A percentile compares a stretch with the other conserved stretches of the same genome.
Conservation (phyloP, 2,797 vertebrate genomes). For the Sparus aurata region DNA sequence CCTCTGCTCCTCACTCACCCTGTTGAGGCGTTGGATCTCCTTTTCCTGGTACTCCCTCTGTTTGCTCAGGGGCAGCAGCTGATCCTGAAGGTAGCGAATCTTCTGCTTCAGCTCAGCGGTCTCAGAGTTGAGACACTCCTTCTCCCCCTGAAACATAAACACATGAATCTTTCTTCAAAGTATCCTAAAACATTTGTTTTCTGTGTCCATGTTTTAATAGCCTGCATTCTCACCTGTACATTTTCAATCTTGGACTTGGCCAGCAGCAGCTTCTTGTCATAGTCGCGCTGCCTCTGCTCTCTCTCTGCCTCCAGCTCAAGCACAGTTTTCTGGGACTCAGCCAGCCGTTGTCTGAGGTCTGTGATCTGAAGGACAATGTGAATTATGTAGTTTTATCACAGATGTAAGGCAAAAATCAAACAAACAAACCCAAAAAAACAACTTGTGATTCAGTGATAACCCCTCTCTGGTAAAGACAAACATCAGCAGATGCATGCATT, state of each 20-base stretch:
- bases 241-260: constrained; percentile 98
- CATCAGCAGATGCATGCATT: constrained; percentile 26
- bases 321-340: constrained; percentile 91
- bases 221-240: constrained; percentile 89
- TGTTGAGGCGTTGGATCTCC: constrained; percentile 97
- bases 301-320: constrained; percentile 91
- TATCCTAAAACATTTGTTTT: background rate
- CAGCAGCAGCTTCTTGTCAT: constrained; percentile 96
- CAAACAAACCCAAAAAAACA: constrained; percentile 8
- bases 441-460: background rate
- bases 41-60: constrained; percentile 98
- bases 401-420: background rate
- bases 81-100: constrained; percentile 94
- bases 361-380: constrained; percentile 87
- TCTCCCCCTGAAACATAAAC: constrained; percentile 87
- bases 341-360: constrained; percentile 93
- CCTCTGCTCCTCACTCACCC: constrained; percentile 80
- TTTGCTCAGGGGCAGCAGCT: constrained; percentile 92
- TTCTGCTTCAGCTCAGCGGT: constrained; percentile 94
- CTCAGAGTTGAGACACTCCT: constrained; percentile 92
- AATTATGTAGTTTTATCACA: constrained; percentile 5
- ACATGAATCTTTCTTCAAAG: background rate
- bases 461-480: constrained; percentile 24
- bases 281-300: constrained; percentile 96
- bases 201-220: background rate